Evolutionary conservation across 2,113 vertebrate species (phyloP).

Genomic region (Serinus canaria): DNA sequence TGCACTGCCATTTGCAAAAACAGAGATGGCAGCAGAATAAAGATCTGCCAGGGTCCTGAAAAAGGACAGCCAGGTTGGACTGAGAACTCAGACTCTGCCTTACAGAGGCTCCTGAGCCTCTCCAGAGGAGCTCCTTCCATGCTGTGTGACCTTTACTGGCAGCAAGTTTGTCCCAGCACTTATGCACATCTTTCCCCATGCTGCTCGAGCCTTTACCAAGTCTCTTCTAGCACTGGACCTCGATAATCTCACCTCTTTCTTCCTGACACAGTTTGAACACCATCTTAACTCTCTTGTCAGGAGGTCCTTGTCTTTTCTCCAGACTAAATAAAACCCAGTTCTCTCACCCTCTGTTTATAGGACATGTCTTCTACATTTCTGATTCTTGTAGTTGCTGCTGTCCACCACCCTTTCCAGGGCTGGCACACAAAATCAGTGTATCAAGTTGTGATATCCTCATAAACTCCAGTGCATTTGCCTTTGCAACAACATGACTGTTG

Average conservation of each 20-base stretch:
- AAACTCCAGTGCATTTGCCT: background rate
- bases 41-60: background rate
- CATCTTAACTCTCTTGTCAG: background rate
- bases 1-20: background rate
- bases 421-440: background rate
- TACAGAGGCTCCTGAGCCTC: background rate
- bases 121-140: background rate
- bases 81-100: background rate
- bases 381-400: background rate
- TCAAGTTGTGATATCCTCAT: background rate
- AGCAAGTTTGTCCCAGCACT: background rate
- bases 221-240: background rate
- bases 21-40: accelerated
- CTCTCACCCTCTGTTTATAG: background rate
- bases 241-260: background rate
- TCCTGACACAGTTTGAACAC: background rate
- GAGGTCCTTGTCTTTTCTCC: background rate
- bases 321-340: background rate
- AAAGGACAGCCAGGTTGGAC: background rate
- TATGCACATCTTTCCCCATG: accelerated
- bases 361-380: background rate
- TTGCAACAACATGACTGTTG: background rate
- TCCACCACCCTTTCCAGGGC: background rate
- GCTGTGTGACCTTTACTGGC: accelerated
- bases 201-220: background rate